phyloP scores from a whole-genome alignment of 2,888 invertebrate species.

The Nebria salina region DNA sequence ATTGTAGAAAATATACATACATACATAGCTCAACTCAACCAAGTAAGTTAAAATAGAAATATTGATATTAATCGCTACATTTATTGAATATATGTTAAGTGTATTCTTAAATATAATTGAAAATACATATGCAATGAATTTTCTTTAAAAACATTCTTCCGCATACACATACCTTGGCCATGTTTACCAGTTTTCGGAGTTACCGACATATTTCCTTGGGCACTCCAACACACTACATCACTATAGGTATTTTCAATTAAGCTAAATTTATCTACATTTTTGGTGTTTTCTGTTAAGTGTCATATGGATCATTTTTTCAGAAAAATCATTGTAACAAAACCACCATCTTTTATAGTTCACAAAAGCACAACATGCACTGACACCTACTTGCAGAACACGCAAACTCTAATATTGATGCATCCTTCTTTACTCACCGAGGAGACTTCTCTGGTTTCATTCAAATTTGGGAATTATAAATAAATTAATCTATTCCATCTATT shows the following conservation, averaged over 20 bases:
- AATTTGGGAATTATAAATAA: too few species aligned
- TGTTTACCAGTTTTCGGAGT: constrained; percentile 63
- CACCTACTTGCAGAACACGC: constrained; percentile 22
- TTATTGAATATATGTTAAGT: neutral
- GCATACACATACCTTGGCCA: constrained; percentile 58
- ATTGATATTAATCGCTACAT: neutral
- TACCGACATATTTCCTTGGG: constrained; percentile 61
- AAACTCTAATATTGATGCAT: neutral
- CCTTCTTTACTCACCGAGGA: too few species aligned
- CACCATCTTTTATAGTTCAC: constrained; percentile 35
- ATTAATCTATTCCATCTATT: too few species aligned
- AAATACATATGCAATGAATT: constrained; percentile 26
- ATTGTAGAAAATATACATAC: neutral
- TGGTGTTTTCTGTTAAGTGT: constrained; percentile 37
- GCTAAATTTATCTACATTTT: constrained; percentile 44
- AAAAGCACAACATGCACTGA: constrained; percentile 15
- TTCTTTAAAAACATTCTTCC: constrained; percentile 50
- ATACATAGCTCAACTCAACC: neutral
- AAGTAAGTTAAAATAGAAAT: neutral
- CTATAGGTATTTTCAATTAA: constrained; percentile 35
- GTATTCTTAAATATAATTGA: neutral
- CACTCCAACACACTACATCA: constrained; percentile 54
- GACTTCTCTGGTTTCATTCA: too few species aligned
- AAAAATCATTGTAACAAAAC: constrained; percentile 31
- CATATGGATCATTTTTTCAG: constrained; percentile 38